These are phyloP conservation scores for Hydrozoanthus tunicans DNA, from an alignment of 64 coral and sea anemone genomes.

Conservation along the genomic window DNA sequence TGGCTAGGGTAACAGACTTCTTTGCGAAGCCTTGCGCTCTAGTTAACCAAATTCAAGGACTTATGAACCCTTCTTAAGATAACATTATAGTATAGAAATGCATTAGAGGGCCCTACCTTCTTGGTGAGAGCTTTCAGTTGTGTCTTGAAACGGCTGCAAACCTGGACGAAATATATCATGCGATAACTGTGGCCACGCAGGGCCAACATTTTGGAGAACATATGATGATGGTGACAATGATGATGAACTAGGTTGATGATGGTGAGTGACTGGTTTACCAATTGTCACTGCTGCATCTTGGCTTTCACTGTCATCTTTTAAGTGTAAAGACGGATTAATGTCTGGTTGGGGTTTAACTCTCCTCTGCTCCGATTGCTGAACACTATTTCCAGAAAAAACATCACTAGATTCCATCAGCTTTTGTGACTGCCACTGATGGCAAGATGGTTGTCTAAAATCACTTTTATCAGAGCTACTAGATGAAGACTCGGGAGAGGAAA, in stretches of 20 bases:
- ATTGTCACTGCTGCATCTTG: neutral
- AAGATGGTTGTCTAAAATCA: constrained; percentile 13
- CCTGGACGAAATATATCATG: constrained; percentile 71
- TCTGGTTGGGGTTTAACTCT: neutral
- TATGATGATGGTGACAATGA: constrained; percentile 82
- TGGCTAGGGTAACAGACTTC: no score
- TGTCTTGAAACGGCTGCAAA: neutral
- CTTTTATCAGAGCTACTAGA: constrained; percentile 30
- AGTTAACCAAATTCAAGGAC: no score
- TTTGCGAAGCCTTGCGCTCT: no score
- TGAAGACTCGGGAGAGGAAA: constrained; percentile 4
- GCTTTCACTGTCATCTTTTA: constrained; percentile 14
- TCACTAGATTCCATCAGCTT: neutral
- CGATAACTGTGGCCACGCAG: constrained; percentile 70
- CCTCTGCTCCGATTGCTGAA: neutral
- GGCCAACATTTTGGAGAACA: constrained; percentile 30
- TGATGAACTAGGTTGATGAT: neutral
- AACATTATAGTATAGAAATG: no score
- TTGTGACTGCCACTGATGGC: constrained; percentile 47
- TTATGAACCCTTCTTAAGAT: no score
- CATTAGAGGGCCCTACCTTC: no score
- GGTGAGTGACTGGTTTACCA: neutral
- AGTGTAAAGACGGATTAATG: constrained; percentile 14
- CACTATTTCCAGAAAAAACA: neutral
- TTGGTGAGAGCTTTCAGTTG: neutral